Evolutionary conservation across 2,888 invertebrate genomes (phyloP), one percentile per base, ranked within the genome.

Genomic region (Mesorhabditis belari): DNA sequence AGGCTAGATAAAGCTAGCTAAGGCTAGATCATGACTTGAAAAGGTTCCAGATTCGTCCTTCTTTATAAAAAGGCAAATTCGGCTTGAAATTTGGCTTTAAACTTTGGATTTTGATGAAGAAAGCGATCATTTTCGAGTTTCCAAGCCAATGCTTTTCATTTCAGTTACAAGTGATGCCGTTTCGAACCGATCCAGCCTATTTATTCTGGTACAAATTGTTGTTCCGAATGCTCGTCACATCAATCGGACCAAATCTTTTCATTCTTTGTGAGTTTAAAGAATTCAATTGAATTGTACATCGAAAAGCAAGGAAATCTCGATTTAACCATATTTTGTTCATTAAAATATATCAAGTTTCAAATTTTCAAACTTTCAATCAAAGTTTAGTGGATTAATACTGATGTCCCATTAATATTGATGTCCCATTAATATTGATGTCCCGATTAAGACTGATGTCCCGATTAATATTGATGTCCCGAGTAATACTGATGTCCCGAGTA

Each of bases 221-320:
- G 5, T 72, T 72, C 24, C 65, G 77, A 51, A 77, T 77, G 77
- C n/a, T 77, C 0, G 58, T 77, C 35, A 73, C 74, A 12, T 69
- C 75, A 9, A 72, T 74, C 35, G 76, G 76, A 23, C 77, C 77
- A 12, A 77, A 76, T 52, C 64, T 71, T n/a, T 66, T 73, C 53
- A 77, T 77, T 4, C 54, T 76, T 12, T 61, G 71, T 71, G 58
- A 64, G 71, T 63, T 9, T 4, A 26, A 17, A 60, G 12, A 17
- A n/a, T n/a, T n/a, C n/a, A n/a, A n/a, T n/a, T n/a, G n/a, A n/a
- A n/a, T n/a, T n/a, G n/a, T n/a, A n/a, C n/a, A n/a, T n/a, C n/a
- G n/a, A n/a, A n/a, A n/a, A n/a, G n/a, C n/a, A n/a, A n/a, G n/a
- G n/a, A n/a, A n/a, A n/a, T n/a, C n/a, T n/a, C n/a, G n/a, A n/a